Evolutionary conservation across 2,113 vertebrate species (phyloP).

Genomic region (Numenius arquata): DNA sequence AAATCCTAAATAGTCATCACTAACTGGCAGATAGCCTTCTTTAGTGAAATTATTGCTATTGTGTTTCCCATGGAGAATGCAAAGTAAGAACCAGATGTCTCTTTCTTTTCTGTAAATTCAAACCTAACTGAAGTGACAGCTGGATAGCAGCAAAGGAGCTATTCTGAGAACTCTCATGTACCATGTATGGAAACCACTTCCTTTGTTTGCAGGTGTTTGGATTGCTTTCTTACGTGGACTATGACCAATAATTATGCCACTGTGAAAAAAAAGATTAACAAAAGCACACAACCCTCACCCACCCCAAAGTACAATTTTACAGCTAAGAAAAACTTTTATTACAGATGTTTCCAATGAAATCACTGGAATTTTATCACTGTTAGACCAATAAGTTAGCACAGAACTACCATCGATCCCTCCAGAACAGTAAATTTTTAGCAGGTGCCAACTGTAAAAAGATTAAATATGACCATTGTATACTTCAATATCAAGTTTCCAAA

Average conservation of each 20-base stretch:
- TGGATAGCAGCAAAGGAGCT: conserved; percentile 3
- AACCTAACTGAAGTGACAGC: conserved; percentile 18
- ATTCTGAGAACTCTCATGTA: background rate
- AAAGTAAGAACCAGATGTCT: conserved; percentile 50
- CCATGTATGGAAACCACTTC: background rate
- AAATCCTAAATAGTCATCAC: background rate
- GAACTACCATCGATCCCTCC: background rate
- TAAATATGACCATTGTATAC: background rate
- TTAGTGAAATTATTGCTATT: conserved; percentile 28
- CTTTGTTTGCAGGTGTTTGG: conserved; percentile 12
- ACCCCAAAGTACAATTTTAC: background rate
- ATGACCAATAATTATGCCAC: background rate
- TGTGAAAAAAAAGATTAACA: background rate
- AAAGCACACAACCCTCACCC: background rate
- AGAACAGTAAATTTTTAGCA: background rate
- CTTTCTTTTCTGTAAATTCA: conserved; percentile 36
- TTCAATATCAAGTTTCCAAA: background rate
- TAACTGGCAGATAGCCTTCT: background rate
- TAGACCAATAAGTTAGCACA: background rate
- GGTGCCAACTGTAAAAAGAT: background rate
- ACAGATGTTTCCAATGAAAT: background rate
- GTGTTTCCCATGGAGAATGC: conserved; percentile 32
- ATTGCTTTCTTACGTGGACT: conserved; percentile 17
- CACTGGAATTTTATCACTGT: background rate
- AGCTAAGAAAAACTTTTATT: background rate